Conservation (phyloP, 2,888 invertebrate genomes). For the Anticlea derivata region DNA sequence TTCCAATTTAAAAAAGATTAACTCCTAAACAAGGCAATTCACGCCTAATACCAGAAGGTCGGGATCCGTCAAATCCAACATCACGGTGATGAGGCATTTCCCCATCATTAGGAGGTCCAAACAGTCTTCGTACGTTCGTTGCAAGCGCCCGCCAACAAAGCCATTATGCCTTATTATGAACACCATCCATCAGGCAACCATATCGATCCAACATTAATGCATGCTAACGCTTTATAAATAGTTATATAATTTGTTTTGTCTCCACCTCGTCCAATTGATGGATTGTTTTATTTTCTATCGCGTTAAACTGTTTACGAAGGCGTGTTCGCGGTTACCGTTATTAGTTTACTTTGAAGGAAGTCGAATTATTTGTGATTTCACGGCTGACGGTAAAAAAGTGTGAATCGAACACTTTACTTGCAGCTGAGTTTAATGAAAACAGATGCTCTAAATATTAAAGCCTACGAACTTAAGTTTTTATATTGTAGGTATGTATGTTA, state of each 20-base stretch:
- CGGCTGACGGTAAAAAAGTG: slow-evolving; percentile 66
- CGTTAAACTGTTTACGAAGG: slow-evolving; percentile 70
- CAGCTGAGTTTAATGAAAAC: slow-evolving; percentile 44
- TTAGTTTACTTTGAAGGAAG: slow-evolving; percentile 59
- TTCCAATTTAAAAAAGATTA: slow-evolving; percentile 71
- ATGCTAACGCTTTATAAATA: slow-evolving; percentile 83
- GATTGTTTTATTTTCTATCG: slow-evolving; percentile 72
- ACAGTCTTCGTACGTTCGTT: slow-evolving; percentile 62
- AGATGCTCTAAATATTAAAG: slow-evolving; percentile 25
- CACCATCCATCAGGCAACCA: slow-evolving; percentile 79
- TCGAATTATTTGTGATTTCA: slow-evolving; percentile 72
- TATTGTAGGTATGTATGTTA: no score
- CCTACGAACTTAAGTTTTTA: slow-evolving; percentile 26
- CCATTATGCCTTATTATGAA: slow-evolving; percentile 82
- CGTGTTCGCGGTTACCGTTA: slow-evolving; percentile 62
- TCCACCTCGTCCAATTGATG: slow-evolving; percentile 79
- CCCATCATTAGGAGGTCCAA: slow-evolving; percentile 72
- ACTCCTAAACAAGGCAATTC: slow-evolving; percentile 64
- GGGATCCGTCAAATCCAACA: slow-evolving; percentile 64
- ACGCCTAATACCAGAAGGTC: slow-evolving; percentile 72
- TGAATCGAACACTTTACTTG: slow-evolving; percentile 55
- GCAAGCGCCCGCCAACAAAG: slow-evolving; percentile 78
- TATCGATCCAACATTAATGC: slow-evolving; percentile 82
- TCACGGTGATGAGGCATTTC: slow-evolving; percentile 75
- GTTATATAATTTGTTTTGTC: slow-evolving; percentile 83